Conservation (phyloP, 1,140 invertebrate species). For the Onthophagus taurus region DNA sequence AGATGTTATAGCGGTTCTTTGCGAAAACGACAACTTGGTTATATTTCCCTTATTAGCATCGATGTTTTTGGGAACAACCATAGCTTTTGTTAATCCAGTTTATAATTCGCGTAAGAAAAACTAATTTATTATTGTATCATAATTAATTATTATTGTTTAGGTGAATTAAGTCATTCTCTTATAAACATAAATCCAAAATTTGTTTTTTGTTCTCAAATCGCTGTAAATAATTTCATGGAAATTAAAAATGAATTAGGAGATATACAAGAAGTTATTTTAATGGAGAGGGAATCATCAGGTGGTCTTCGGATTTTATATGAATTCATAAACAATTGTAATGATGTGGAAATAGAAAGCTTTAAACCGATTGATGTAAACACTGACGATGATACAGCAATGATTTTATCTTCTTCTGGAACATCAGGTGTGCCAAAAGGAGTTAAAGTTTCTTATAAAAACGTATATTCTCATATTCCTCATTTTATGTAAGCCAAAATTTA, state of each 20-base stretch:
- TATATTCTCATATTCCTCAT: neutral
- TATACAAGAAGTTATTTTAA: slow-evolving; percentile 22
- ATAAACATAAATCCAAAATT: slow-evolving; percentile 42
- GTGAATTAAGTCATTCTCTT: neutral
- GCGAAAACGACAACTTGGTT: too few species aligned
- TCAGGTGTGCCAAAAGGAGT: slow-evolving; percentile 72
- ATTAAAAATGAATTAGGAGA: slow-evolving; percentile 17
- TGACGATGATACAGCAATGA: slow-evolving; percentile 28
- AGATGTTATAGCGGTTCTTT: too few species aligned
- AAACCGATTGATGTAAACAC: neutral
- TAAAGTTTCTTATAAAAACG: slow-evolving; percentile 55
- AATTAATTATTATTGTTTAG: slow-evolving; percentile 2
- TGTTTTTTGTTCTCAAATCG: slow-evolving; percentile 35
- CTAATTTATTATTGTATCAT: neutral
- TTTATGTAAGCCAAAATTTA: neutral
- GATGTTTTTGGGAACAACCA: neutral
- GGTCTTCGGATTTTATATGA: too few species aligned
- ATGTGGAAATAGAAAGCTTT: neutral
- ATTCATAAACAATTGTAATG: slow-evolving; percentile 15
- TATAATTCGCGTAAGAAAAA: neutral
- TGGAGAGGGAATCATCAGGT: slow-evolving; percentile 10
- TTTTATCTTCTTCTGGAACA: slow-evolving; percentile 53
- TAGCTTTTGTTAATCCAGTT: slow-evolving; percentile 1
- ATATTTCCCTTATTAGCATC: neutral
- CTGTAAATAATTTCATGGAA: slow-evolving; percentile 21